phyloP scores from a whole-genome alignment of 2,888 invertebrate genomes.

The Amaurobius ferox region DNA sequence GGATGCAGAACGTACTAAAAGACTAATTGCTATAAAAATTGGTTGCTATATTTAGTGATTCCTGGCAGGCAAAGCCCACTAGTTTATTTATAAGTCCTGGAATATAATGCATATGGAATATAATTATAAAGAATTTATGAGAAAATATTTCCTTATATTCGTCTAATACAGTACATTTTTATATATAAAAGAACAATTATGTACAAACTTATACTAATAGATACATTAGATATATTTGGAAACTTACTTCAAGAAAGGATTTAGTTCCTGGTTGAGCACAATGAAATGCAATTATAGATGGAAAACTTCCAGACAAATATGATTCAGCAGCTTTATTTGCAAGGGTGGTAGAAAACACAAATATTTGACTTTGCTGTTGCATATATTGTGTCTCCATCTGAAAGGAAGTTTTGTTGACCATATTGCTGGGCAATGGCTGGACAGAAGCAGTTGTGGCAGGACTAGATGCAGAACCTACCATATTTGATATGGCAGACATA shows the following conservation, averaged over 20 bases:
- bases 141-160: too few species aligned
- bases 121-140: too few species aligned
- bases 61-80: too few species aligned
- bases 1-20: too few species aligned
- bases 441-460: slow-evolving; percentile 72
- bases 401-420: slow-evolving; percentile 80
- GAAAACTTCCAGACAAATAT: slow-evolving; percentile 91
- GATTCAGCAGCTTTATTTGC: slow-evolving; percentile 97
- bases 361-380: slow-evolving; percentile 98
- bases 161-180: too few species aligned
- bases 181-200: too few species aligned
- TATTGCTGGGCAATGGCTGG: slow-evolving; percentile 84
- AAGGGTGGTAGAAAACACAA: slow-evolving; percentile 95
- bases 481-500: slow-evolving; percentile 71
- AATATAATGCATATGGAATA: too few species aligned
- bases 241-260: slow-evolving; percentile 90
- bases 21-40: too few species aligned
- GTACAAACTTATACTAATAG: too few species aligned
- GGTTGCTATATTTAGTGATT: too few species aligned
- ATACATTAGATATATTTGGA: too few species aligned
- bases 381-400: slow-evolving; percentile 91
- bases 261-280: slow-evolving; percentile 96
- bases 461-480: slow-evolving; percentile 70
- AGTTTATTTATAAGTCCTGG: too few species aligned
- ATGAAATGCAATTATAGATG: slow-evolving; percentile 95